Conservation (phyloP, 2,888 invertebrate genomes). For the Spisula subtruncata region DNA sequence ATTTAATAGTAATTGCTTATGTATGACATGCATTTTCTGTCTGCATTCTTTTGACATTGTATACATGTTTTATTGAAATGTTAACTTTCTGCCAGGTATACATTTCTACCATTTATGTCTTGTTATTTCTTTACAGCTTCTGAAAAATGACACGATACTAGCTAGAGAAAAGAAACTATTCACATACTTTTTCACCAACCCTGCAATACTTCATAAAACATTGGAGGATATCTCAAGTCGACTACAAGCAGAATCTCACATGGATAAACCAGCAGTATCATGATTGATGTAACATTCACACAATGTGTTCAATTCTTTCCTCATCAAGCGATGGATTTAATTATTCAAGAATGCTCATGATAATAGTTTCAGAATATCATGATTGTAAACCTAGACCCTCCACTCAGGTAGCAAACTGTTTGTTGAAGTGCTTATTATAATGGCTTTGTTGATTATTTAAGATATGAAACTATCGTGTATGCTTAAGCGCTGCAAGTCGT, state of each 20-base stretch:
- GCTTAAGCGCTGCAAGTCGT: too few species aligned
- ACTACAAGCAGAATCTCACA: constrained; percentile 76
- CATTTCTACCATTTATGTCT: neutral
- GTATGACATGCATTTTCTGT: too few species aligned
- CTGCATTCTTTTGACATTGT: too few species aligned
- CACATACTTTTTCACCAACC: constrained; percentile 82
- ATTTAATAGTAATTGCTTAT: too few species aligned
- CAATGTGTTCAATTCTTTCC: neutral
- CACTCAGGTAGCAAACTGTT: too few species aligned
- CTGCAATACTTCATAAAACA: constrained; percentile 76
- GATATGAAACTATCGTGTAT: too few species aligned
- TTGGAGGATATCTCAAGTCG: constrained; percentile 79
- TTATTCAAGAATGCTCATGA: neutral
- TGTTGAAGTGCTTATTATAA: too few species aligned
- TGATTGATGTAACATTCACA: neutral
- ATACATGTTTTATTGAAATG: too few species aligned
- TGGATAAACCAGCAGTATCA: constrained; percentile 40
- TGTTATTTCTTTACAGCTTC: constrained; percentile 74
- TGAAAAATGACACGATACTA: constrained; percentile 81
- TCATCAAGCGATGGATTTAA: neutral
- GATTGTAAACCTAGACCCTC: too few species aligned
- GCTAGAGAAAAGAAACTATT: constrained; percentile 83
- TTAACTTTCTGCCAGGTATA: neutral
- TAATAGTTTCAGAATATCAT: neutral
- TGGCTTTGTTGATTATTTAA: too few species aligned